Base-by-base conservation (phyloP, 1,140 invertebrate species). In the Chironomus tepperi region DNA sequence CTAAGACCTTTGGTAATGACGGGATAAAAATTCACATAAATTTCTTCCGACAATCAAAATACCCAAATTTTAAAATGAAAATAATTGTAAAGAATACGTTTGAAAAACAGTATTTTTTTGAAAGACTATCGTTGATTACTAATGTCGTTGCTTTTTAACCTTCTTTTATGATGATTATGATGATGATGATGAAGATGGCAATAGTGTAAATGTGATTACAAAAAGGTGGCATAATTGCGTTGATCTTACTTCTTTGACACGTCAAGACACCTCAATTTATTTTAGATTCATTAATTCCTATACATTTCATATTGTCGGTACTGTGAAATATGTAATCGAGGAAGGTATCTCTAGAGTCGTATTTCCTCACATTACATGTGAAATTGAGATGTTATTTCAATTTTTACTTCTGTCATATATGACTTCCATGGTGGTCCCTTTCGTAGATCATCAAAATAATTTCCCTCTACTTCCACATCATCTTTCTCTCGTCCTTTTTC, bases 321-420 rank as follows among this genome's bases (percentile, higher is more conserved):
- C 1, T 47, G 15, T 47, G 43, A 47, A 2, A 34, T 34, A 34
- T 34, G 24, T 34, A 34, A 34, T 34, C 24, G 24, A 34, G 24
- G 24, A 34, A 34, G 24, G 24, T 34, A 47, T 47, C 47, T 12
- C 12, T 57, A 57, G 47, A 12, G n/a, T 57, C 12, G 15, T 15
- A 57, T 57, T 57, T 57, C 47, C n/a, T n/a, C n/a, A n/a, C 12
- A n/a, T 57, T 57, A 57, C 12, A n/a, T 70, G 24, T 67, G 65
- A 70, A 70, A 70, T 70, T 70, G 65, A 70, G 65, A 70, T 18
- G 47, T 12, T 57, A 12, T 57, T n/a, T n/a, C n/a, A n/a, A n/a
- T n/a, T n/a, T n/a, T n/a, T n/a, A n/a, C n/a, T n/a, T n/a, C 47
- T 57, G 47, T 12, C n/a, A n/a, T 12, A 57, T 57, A 2, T n/a